Conservation (phyloP, 2,797 vertebrate species). For the Xyrichtys novacula region DNA sequence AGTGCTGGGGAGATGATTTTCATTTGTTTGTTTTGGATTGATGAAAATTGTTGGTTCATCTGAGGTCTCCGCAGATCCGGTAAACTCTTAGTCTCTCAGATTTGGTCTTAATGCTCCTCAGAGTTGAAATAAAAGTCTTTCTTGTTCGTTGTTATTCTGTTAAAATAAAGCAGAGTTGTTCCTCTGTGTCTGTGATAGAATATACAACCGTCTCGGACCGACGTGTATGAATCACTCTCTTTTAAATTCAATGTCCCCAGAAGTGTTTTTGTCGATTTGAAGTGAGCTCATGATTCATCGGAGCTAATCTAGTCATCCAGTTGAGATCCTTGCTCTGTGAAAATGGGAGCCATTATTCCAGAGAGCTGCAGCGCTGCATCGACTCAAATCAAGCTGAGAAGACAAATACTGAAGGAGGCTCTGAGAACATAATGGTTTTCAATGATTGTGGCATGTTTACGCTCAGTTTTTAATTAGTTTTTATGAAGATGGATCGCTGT, state of each 20-base stretch:
- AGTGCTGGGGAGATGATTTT: no score
- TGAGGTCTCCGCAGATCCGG: conserved; percentile 24
- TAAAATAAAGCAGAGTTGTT: conserved; percentile 7
- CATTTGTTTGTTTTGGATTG: no score
- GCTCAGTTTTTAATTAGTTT: conserved; percentile 7
- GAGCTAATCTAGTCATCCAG: conserved; percentile 54
- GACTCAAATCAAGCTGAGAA: conserved; percentile 1
- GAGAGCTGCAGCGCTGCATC: conserved; percentile 10
- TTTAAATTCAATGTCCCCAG: conserved; percentile 43
- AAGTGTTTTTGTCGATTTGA: conserved; percentile 63
- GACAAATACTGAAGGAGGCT: conserved; percentile 8
- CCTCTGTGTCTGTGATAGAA: conserved; percentile 20
- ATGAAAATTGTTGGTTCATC: background rate
- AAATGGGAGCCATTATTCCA: conserved; percentile 53
- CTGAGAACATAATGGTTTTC: background rate
- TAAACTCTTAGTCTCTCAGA: conserved; percentile 24
- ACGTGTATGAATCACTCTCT: conserved; percentile 47
- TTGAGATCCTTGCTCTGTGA: conserved; percentile 35
- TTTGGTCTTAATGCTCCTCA: conserved; percentile 35
- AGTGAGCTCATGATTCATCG: conserved; percentile 58
- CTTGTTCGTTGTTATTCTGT: conserved; percentile 13
- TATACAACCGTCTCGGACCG: background rate
- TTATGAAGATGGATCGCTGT: conserved; percentile 7
- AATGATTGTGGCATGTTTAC: conserved; percentile 13
- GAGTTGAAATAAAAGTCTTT: conserved; percentile 40